These are phyloP conservation scores for Caenorhabditis becei DNA, from an alignment of 2,888 invertebrate species.

Conservation along the genomic window DNA sequence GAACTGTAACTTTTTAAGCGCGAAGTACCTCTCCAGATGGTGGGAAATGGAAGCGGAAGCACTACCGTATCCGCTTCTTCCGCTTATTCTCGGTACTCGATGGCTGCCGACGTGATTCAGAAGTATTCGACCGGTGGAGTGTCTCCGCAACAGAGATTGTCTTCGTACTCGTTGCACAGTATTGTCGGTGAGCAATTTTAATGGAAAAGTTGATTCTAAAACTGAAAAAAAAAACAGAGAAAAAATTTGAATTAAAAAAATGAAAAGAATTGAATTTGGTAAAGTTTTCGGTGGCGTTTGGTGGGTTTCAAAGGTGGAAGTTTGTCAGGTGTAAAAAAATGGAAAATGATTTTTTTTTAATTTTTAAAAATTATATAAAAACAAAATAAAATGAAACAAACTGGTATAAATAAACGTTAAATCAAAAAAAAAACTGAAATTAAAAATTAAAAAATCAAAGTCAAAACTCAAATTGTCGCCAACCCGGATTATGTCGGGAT, in stretches of 20 bases:
- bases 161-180: constrained; percentile 67
- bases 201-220: no score
- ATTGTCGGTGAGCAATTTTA: constrained; percentile 67
- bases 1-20: constrained; percentile 9
- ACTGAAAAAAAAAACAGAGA: neutral
- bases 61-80: neutral
- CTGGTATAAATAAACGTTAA: neutral
- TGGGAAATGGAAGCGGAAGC: constrained; percentile 36
- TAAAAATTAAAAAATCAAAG: no score
- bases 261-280: neutral
- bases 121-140: constrained; percentile 30
- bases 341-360: neutral
- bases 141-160: constrained; percentile 63
- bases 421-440: neutral
- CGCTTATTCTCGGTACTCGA: constrained; percentile 33
- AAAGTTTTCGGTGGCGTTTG: neutral
- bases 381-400: no score
- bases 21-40: constrained; percentile 41
- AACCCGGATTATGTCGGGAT: no score
- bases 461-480: no score
- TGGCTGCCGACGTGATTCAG: constrained; percentile 40
- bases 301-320: neutral
- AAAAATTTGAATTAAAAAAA: constrained; percentile 13
- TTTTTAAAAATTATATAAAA: no score
- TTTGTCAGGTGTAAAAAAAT: neutral